A percentile compares a stretch with the other conserved stretches of the same genome.
Conservation (phyloP, 2,797 vertebrate species). For the Silurus aristotelis region DNA sequence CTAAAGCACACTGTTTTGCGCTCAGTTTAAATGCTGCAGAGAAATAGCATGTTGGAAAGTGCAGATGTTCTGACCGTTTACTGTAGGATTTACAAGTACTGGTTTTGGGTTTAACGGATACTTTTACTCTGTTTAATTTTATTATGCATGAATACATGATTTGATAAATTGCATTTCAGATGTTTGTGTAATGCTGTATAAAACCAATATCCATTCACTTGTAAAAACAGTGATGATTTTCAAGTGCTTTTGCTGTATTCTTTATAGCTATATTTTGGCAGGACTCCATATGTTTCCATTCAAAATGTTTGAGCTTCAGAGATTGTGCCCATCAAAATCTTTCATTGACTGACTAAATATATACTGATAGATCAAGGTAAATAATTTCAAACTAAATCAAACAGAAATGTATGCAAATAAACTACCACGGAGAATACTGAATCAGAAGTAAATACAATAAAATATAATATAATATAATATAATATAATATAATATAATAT, state of each 20-base stretch:
- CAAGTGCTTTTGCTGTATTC: background rate
- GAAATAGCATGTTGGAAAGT: background rate
- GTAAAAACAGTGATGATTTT: background rate
- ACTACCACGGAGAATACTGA: background rate
- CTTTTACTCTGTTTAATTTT: background rate
- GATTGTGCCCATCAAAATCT: background rate
- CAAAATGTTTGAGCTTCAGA: background rate
- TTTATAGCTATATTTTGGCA: background rate
- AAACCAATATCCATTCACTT: background rate
- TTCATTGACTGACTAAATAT: background rate
- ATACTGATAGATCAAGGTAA: background rate
- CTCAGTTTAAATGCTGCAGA: background rate
- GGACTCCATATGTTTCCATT: background rate
- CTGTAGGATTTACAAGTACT: background rate
- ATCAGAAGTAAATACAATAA: background rate
- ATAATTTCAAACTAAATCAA: background rate
- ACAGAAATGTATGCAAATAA: background rate
- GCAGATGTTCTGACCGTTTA: background rate
- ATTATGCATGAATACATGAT: background rate
- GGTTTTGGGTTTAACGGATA: background rate
- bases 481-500: background rate
- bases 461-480: background rate
- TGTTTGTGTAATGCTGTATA: background rate
- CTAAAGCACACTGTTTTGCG: background rate
- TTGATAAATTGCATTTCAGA: conserved; percentile 1